phyloP scores from a whole-genome alignment of 2,888 invertebrate species.

The Cerceris rybyensis region DNA sequence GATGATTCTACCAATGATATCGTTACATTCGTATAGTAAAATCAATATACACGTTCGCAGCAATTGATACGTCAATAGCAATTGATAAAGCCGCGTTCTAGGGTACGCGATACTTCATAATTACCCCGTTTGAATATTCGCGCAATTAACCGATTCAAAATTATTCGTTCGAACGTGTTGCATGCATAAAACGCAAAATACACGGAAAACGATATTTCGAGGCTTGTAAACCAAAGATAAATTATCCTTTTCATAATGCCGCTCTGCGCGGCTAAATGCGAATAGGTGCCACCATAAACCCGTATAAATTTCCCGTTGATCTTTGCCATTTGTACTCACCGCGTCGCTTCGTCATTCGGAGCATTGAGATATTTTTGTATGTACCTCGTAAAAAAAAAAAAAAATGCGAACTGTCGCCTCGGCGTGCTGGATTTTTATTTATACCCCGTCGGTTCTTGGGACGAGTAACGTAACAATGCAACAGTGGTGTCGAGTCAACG shows the following conservation, averaged over 20 bases:
- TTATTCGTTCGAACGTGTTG: slow-evolving; percentile 5
- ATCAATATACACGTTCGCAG: no score
- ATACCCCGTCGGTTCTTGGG: slow-evolving; percentile 6
- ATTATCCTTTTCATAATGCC: slow-evolving; percentile 12
- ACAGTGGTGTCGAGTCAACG: background rate
- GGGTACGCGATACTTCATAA: background rate
- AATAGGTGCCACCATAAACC: background rate
- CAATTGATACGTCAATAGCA: no score
- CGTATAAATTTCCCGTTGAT: slow-evolving; percentile 25
- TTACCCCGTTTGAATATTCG: slow-evolving; percentile 3
- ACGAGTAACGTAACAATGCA: slow-evolving; percentile 11
- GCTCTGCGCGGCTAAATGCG: slow-evolving; percentile 14
- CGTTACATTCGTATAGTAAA: no score
- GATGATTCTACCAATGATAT: no score
- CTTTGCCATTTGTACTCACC: slow-evolving; percentile 10
- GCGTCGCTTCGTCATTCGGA: slow-evolving; percentile 4
- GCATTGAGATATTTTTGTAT: background rate
- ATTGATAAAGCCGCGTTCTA: background rate
- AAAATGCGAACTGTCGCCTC: background rate
- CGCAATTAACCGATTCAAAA: background rate
- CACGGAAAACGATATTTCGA: slow-evolving; percentile 24
- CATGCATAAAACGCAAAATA: slow-evolving; percentile 21
- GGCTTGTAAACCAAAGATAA: slow-evolving; percentile 21
- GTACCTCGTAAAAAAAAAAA: background rate
- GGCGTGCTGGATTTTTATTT: background rate